Conservation (phyloP, 1,140 invertebrate genomes). For the Zaprionus ghesquierei region DNA sequence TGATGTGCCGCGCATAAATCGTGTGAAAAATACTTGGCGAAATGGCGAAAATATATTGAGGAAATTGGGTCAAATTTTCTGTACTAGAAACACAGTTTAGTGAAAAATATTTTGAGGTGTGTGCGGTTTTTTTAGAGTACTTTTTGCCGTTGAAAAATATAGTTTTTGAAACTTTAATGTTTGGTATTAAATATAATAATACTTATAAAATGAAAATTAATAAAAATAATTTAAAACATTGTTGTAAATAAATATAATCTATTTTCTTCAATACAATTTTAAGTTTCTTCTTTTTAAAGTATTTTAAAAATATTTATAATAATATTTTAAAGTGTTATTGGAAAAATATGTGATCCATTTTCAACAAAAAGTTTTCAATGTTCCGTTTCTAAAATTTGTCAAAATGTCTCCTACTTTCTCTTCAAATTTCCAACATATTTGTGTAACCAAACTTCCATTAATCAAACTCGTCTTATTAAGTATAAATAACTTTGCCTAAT, state of each 20-base stretch:
- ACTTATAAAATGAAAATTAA: not conserved
- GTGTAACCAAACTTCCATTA: not conserved
- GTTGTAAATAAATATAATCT: no score
- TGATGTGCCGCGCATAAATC: constrained; percentile 66
- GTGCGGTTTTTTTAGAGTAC: not conserved
- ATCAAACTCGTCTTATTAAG: constrained; percentile 1
- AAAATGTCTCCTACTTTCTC: not conserved
- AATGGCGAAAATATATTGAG: constrained; percentile 47
- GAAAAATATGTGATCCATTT: no score
- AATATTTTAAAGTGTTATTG: no score
- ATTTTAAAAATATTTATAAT: no score
- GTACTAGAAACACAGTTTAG: constrained; percentile 32
- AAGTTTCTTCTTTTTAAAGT: no score
- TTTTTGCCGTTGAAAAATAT: not conserved
- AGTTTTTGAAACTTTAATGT: not conserved
- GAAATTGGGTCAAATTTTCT: constrained; percentile 72
- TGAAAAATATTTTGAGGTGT: not conserved
- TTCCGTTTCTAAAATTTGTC: no score
- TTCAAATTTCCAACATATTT: not conserved
- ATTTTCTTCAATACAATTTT: no score
- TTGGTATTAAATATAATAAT: not conserved
- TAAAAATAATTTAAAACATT: no score
- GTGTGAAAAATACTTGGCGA: constrained; percentile 36
- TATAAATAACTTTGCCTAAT: not conserved
- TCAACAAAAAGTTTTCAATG: no score